A percentile compares a stretch with the other conserved stretches of the same genome.
These are phyloP conservation scores for Austrolebias charrua DNA, from an alignment of 2,797 vertebrate species.

Conservation along the genomic window DNA sequence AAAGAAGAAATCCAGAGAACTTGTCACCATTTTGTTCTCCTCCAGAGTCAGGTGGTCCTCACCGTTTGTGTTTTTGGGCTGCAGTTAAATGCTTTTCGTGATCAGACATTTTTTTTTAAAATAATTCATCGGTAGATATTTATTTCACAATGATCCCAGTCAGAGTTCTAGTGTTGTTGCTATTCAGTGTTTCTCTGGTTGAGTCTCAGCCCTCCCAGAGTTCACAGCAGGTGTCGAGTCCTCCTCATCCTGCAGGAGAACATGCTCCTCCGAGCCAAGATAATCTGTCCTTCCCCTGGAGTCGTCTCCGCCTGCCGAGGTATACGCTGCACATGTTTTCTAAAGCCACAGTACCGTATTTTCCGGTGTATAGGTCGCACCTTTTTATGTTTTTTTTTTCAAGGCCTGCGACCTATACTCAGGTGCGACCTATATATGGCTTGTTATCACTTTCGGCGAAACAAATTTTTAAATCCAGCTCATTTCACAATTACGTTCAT, in stretches of 20 bases:
- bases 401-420: too few relatives aligned
- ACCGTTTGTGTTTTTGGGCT: conserved; percentile 8
- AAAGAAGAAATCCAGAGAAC: conserved; percentile 19
- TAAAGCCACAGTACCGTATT: neutral
- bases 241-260: conserved; percentile 45
- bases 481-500: too few relatives aligned
- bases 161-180: conserved; percentile 49
- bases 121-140: conserved; percentile 19
- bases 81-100: conserved; percentile 24
- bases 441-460: too few relatives aligned
- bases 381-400: too few relatives aligned
- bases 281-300: conserved; percentile 80
- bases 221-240: conserved; percentile 38
- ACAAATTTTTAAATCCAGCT: too few relatives aligned
- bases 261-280: conserved; percentile 55
- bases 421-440: too few relatives aligned
- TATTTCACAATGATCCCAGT: conserved; percentile 48
- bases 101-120: neutral
- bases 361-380: too few relatives aligned
- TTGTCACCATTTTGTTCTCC: neutral
- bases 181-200: conserved; percentile 45
- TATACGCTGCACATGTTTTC: conserved; percentile 20
- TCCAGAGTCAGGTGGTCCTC: neutral
- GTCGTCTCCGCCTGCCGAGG: conserved; percentile 71
- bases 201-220: conserved; percentile 40